Base-by-base conservation (phyloP, 1,140 invertebrate species). In the Caenorhabditis elegans region DNA sequence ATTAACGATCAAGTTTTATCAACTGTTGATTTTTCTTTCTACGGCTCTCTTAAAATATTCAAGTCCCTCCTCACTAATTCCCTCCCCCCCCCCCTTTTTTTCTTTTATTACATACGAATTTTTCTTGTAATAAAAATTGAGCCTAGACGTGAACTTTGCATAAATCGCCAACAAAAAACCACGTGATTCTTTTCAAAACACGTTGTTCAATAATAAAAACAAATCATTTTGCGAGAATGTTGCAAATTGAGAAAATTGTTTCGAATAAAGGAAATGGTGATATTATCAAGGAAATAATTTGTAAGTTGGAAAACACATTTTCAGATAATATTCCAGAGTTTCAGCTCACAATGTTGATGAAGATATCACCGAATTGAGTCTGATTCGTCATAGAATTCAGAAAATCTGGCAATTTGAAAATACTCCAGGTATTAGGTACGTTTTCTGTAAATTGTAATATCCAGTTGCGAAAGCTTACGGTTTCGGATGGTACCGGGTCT, bases 281-380 rank as follows among this genome's bases (percentile, higher is more conserved):
- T 19, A 76, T 81, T 28, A 70, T 76, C 65, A 81, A 81, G 70
- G 80, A 81, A 22, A 76, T 70, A 26, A 53, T 76, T 22, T 28
- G 80, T 81, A 17, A 19, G 65, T 79, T 75, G 75, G 19, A 15
- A 26, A n/a, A n/a, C 46, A 2, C 15, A 28, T 15, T 53, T 17
- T 19, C 77, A 36, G 51, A 55, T 13, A n/a, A 8, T 0, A n/a
- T n/a, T n/a, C n/a, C n/a, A n/a, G 17, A 46, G 11, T 51, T 51
- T 22, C 36, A 81, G 80, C 65, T 17, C 28, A 47, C 0, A 26
- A 75, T 24, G 55, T 76, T 3, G 80, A 81, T 60, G 13, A 39
- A 26, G 26, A 51, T 8, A 47, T 43, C 5, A 55, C 26, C 19
- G 70, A 53, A 13, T n/a, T 81, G 43, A 60, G 51, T n/a, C 53